Evolutionary conservation across 2,113 vertebrate genomes (phyloP), one percentile per base, ranked within the genome.

Genomic region (Centrocercus urophasianus): DNA sequence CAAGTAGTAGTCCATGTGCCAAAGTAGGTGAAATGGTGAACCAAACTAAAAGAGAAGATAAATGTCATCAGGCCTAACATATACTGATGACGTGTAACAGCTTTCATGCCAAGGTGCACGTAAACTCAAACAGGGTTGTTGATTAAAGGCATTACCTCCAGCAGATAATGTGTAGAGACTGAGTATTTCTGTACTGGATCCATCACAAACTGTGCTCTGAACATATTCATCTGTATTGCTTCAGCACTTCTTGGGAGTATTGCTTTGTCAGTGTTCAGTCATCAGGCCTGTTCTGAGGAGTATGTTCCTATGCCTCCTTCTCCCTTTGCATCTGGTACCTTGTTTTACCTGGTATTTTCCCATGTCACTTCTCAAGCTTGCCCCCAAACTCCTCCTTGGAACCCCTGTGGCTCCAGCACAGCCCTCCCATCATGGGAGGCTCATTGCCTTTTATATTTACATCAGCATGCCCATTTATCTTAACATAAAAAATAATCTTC

Each of bases 351-450:
- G n/a, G 8, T 61, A 22, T 71, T 89, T 83, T 48, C 24, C 25
- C 25, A 48, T 54, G 8, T 36, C 69, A 30, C 8, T 83, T 54
- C 72, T 63, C 60, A 77, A 38, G 57, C 36, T 2, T 70, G 10
- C 17, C 10, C 8, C 17, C 61, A 10, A 30, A 56, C 27, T 17
- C 25, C 6, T 13, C 20, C 59, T 57, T 61, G 13, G 15, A 76
- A n/a, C 6, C 4, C 14, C 12, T 1, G 18, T 6, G 25, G 0
- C 36, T 89, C 36, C 78, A 70, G 6, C 8, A 21, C 24, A 57
- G 19, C 43, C 48, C 36, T 69, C 52, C 42, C 38, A 71, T 66
- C 30, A 15, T n/a, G 65, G 42, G 16, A 43, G 42, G 15, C 42
- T 43, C 42, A 16, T 16, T 43, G 42, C 6, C 42, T 43, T 42